Conservation (phyloP, 2,797 vertebrate species). For the Sebastes matsubarae region DNA sequence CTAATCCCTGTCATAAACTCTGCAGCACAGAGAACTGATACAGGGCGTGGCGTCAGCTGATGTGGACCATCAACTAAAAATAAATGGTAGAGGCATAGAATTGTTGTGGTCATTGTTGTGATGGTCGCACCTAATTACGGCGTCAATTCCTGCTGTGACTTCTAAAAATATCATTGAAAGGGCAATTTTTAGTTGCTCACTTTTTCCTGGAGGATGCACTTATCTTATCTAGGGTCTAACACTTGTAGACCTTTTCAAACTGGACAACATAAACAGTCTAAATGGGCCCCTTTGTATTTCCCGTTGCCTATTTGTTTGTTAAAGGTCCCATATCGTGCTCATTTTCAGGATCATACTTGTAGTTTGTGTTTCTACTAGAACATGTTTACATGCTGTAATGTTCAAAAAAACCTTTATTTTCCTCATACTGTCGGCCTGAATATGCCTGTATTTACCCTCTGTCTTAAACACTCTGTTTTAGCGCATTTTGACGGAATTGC, state of each 20-base stretch:
- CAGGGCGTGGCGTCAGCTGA: slow-evolving; percentile 35
- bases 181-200: not conserved
- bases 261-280: not conserved
- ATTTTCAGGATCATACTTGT: no score
- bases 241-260: not conserved
- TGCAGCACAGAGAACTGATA: slow-evolving; percentile 31
- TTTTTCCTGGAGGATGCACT: not conserved
- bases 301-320: no score
- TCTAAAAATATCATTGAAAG: not conserved
- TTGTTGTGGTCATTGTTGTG: slow-evolving; percentile 22
- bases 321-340: no score
- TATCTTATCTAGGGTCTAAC: not conserved
- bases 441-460: no score
- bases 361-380: no score
- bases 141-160: not conserved
- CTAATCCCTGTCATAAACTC: slow-evolving; percentile 58
- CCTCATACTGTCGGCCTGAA: no score
- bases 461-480: no score
- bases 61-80: slow-evolving; percentile 56
- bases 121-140: not conserved
- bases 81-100: slow-evolving; percentile 27
- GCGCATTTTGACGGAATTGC: no score
- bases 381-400: no score
- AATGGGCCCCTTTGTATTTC: no score
- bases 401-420: no score